Evolutionary conservation across 2,113 vertebrate species (phyloP), one percentile per base, ranked within the genome.

Genomic region (Myiozetetes cayanensis): DNA sequence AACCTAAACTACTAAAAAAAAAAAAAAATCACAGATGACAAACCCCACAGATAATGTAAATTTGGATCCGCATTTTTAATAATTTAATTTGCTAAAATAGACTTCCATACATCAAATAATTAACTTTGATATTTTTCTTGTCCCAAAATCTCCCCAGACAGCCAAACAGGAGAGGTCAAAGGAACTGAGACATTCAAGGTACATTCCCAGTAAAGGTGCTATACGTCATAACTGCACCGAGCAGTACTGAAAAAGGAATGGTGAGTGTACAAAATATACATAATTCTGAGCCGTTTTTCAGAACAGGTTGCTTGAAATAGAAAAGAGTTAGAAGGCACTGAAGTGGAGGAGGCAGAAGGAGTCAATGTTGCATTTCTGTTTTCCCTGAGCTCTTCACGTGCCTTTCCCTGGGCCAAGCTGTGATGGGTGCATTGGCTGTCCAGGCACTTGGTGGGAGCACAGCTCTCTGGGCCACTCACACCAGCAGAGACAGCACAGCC

Each of bases 21-120:
- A 31, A 67, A 22, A 30, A 16, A 17, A 19, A 41, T 1, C 22
- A 44, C 19, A 47, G 11, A 35, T 43, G 0, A 23, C 22, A 62
- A 65, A 59, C 21, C 0, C 0, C 11, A 58, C 14, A 2, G 3
- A 66, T 4, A 8, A 39, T 0, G 1, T 56, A 8, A 68, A 70
- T 47, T 53, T 79, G 8, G 8, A 56, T 62, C 20, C 28, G 55
- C 2, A 39, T 52, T 61, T 75, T 75, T 18, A 56, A 65, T 33
- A 43, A 23, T 8, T 79, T 46, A 46, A 56, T 46, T 85, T 8
- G 39, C 21, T 18, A 27, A 53, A 58, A 73, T 4, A 72, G 13
- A 24, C 6, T 71, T 80, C 11, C 70, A 6, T 39, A 41, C 12
- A 56, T 7, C 7, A 68, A 82, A 65, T 30, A 61, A 37, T 22